Evolutionary conservation across 2,113 vertebrate species (phyloP), one percentile per base, ranked within the genome.

Genomic region (Pygoscelis adeliae): DNA sequence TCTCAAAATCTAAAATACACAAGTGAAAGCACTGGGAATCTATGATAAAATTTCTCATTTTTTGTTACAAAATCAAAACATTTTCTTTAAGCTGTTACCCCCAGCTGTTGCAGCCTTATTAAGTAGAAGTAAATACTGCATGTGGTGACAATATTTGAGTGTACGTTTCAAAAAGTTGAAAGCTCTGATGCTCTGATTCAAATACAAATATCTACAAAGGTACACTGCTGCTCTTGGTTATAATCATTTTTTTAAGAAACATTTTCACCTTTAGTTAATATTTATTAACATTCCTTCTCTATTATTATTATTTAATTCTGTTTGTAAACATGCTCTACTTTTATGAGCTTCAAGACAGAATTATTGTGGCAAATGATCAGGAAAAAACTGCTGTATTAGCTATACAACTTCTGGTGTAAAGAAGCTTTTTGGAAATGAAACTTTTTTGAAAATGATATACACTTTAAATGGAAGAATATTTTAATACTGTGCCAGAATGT

Each of bases 401-500:
- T 90, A 12, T 38, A 38, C 20, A 47, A 70, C 15, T 85, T 47
- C 26, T 29, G 6, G 8, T 36, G 6, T 62, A 67, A 76, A 71
- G 15, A 62, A 67, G 1, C 0, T 49, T 53, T 89, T 50, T 42
- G 9, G 30, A 90, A 85, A 55, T 32, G 1, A 69, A 50, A 32
- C 0, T 12, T 27, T 50, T 88, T 66, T 42, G 1, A 38, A 74
- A 44, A 36, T 22, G 3, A 9, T 20, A 46, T 21, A 1, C 9
- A 38, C 5, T 67, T 72, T 42, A 80, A 52, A 58, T 63, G 11
- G 14, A 83, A 85, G 3, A 67, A 0, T 44, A 15, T 44, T 87
- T 5, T 65, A n/a, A 36, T 80, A 27, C 18, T 55, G 2, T 44
- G 10, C 36, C 34, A 72, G 29, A 72, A 69, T 42, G 19, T 21